phyloP scores from a whole-genome alignment of 2,113 vertebrate genomes.

The Saccopteryx bilineata region DNA sequence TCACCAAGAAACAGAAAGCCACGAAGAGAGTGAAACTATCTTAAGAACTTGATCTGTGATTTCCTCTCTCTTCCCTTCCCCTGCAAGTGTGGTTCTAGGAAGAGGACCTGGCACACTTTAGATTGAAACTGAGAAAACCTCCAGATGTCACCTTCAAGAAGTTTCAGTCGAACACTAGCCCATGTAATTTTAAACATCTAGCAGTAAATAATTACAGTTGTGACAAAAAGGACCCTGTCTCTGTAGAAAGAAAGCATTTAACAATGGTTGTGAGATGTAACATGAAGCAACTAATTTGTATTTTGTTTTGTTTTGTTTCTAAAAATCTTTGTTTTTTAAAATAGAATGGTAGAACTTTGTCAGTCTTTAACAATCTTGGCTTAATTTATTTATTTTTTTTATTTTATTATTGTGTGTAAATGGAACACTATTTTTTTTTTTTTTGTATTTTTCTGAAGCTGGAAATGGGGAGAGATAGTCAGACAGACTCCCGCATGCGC shows the following conservation, averaged over 20 bases:
- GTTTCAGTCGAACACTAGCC: slow-evolving; percentile 87
- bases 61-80: slow-evolving; percentile 65
- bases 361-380: slow-evolving; percentile 86
- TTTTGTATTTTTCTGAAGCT: too few species aligned
- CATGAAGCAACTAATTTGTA: slow-evolving; percentile 88
- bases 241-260: slow-evolving; percentile 90
- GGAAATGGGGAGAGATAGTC: too few species aligned
- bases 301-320: slow-evolving; percentile 86
- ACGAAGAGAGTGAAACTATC: slow-evolving; percentile 94
- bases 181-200: slow-evolving; percentile 89
- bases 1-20: slow-evolving; percentile 96
- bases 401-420: too few species aligned
- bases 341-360: slow-evolving; percentile 88
- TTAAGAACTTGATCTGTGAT: slow-evolving; percentile 89
- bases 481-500: too few species aligned
- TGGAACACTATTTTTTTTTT: too few species aligned
- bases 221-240: slow-evolving; percentile 88
- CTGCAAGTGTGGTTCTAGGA: slow-evolving; percentile 86
- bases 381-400: too few species aligned
- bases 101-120: slow-evolving; percentile 88
- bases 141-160: slow-evolving; percentile 87
- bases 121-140: slow-evolving; percentile 89
- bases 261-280: slow-evolving; percentile 90
- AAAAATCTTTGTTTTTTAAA: slow-evolving; percentile 85
- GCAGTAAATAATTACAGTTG: slow-evolving; percentile 90